Conservation (phyloP, 2,797 vertebrate genomes). For the Mareca strepera region DNA sequence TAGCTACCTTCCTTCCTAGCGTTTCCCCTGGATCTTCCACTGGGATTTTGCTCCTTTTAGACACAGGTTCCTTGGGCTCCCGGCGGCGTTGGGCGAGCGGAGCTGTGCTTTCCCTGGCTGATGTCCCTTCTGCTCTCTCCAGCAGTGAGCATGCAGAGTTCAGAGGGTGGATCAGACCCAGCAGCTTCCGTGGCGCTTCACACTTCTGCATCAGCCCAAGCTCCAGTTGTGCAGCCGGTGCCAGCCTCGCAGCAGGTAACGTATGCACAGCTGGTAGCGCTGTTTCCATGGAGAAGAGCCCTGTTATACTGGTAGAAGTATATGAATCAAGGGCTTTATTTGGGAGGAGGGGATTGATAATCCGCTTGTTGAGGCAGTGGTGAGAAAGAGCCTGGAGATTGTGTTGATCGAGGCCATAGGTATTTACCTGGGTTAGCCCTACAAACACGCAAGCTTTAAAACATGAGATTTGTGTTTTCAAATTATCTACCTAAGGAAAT, state of each 20-base stretch:
- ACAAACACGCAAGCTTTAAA: fast-evolving
- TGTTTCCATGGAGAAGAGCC: background rate
- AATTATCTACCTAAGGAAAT: background rate
- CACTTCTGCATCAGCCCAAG: conserved; percentile 87
- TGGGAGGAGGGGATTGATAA: background rate
- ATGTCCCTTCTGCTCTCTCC: conserved; percentile 24
- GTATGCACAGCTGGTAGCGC: background rate
- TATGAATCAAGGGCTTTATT: background rate
- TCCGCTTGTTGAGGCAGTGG: background rate
- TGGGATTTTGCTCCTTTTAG: background rate
- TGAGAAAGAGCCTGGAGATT: background rate
- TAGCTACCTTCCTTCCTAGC: conserved; percentile 21
- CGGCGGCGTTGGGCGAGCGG: background rate
- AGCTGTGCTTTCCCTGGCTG: background rate
- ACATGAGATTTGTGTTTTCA: background rate
- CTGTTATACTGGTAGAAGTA: background rate
- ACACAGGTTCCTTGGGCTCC: background rate
- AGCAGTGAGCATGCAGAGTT: conserved; percentile 92
- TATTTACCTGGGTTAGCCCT: background rate
- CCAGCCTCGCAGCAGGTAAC: conserved; percentile 95
- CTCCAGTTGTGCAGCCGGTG: conserved; percentile 91
- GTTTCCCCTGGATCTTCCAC: background rate
- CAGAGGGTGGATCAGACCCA: conserved; percentile 89
- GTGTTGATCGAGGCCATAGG: fast-evolving
- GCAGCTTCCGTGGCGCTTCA: conserved; percentile 87